Evolutionary conservation across 2,113 vertebrate species (phyloP).

Genomic region (Athene cunicularia): DNA sequence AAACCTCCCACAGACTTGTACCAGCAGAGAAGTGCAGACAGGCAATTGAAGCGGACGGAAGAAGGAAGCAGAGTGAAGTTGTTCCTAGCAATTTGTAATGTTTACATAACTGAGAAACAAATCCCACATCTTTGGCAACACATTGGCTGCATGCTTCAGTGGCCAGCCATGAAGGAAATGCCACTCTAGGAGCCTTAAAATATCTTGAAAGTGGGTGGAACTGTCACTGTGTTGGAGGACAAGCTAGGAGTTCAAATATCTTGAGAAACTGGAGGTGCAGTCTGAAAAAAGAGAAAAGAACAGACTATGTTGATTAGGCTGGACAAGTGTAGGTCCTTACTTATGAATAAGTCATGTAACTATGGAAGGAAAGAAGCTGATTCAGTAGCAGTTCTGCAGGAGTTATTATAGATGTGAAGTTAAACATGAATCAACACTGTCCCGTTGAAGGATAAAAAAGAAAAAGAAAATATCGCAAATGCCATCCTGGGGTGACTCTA

Average conservation of each 20-base stretch:
- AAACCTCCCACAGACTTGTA: neutral
- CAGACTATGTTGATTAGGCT: neutral
- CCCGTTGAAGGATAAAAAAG: neutral
- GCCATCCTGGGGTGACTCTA: neutral
- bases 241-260: neutral
- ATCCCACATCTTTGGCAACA: neutral
- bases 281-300: neutral
- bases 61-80: neutral
- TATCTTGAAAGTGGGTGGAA: neutral
- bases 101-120: neutral
- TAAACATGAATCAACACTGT: neutral
- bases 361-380: neutral
- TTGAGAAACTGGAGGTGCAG: neutral
- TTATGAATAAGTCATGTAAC: neutral
- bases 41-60: neutral
- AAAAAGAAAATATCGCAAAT: neutral
- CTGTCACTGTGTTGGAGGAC: neutral
- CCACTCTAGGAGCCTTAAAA: neutral
- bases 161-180: neutral
- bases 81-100: neutral
- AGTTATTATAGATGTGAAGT: neutral
- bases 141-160: neutral
- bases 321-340: neutral
- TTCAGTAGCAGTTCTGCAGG: neutral
- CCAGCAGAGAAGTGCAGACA: neutral